Percentiles rank a stretch among this genome's conserved stretches.
Evolutionary conservation across 1,140 invertebrate genomes (phyloP).

Genomic region (Laodelphax striatellus): DNA sequence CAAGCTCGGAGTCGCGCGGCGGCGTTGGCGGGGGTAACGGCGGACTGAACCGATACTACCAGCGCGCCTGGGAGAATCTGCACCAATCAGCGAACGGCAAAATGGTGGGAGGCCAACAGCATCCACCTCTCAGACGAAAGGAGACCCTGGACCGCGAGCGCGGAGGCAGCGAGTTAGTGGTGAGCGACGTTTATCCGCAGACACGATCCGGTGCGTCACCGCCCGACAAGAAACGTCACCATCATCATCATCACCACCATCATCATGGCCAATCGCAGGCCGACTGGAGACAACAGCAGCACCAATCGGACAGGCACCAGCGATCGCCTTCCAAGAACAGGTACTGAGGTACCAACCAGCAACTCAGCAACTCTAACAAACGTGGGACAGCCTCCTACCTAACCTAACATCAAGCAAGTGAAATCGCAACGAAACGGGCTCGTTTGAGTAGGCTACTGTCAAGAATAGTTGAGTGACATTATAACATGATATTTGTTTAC

Average conservation of each 20-base stretch:
- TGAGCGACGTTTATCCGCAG: conserved; percentile 49
- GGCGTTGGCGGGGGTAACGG: neutral
- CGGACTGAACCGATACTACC: conserved; percentile 72
- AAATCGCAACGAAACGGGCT: too few relatives aligned
- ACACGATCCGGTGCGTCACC: conserved; percentile 28
- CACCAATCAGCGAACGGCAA: conserved; percentile 64
- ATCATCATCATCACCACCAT: conserved; percentile 54
- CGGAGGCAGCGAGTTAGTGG: conserved; percentile 68
- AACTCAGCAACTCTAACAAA: too few relatives aligned
- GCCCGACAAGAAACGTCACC: conserved; percentile 62
- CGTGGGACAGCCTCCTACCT: too few relatives aligned
- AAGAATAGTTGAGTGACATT: too few relatives aligned
- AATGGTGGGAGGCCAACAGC: conserved; percentile 26
- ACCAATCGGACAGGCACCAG: conserved; percentile 19
- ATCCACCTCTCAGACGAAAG: conserved; percentile 45
- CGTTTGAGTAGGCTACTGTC: too few relatives aligned
- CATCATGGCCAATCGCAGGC: conserved; percentile 26
- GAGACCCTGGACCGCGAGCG: conserved; percentile 60
- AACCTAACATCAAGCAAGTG: neutral
- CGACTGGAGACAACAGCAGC: conserved; percentile 33
- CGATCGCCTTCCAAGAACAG: conserved; percentile 2
- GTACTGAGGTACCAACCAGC: neutral
- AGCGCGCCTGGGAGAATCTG: conserved; percentile 84
- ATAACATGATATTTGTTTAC: too few relatives aligned
- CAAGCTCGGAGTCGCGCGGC: conserved; percentile 66